A percentile compares a stretch with the other conserved stretches of the same genome.
Evolutionary conservation across 2,797 vertebrate genomes (phyloP).

Genomic region (Oreochromis grahami): DNA sequence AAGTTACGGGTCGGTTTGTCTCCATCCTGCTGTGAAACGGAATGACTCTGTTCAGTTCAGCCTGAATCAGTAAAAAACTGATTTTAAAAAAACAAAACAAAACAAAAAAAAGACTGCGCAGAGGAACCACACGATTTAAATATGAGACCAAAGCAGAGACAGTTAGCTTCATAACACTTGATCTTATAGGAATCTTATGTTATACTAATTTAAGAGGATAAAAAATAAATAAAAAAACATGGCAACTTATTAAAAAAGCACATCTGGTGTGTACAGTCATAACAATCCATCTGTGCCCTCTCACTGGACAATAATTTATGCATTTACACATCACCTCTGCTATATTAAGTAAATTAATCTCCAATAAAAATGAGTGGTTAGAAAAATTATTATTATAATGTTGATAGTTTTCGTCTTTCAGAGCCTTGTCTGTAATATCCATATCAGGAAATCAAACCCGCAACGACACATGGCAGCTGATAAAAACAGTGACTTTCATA

Average conservation of each 20-base stretch:
- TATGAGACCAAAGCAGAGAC: neutral
- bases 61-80: neutral
- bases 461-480: fast-evolving
- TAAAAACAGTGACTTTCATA: constrained; percentile 36
- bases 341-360: neutral
- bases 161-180: neutral
- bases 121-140: fast-evolving
- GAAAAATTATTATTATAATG: neutral
- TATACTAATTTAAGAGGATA: neutral
- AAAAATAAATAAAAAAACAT: neutral
- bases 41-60: neutral
- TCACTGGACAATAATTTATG: neutral
- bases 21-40: constrained; percentile 67
- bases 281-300: neutral
- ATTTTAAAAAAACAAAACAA: neutral
- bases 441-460: fast-evolving
- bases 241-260: neutral
- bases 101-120: neutral
- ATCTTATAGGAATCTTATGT: neutral
- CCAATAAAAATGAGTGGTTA: neutral
- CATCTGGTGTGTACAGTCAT: neutral
- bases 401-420: neutral
- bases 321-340: neutral
- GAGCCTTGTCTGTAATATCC: neutral
- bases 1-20: constrained; percentile 89